Base-by-base conservation (phyloP, 2,113 vertebrate genomes). In the Brachypteracias leptosomus region DNA sequence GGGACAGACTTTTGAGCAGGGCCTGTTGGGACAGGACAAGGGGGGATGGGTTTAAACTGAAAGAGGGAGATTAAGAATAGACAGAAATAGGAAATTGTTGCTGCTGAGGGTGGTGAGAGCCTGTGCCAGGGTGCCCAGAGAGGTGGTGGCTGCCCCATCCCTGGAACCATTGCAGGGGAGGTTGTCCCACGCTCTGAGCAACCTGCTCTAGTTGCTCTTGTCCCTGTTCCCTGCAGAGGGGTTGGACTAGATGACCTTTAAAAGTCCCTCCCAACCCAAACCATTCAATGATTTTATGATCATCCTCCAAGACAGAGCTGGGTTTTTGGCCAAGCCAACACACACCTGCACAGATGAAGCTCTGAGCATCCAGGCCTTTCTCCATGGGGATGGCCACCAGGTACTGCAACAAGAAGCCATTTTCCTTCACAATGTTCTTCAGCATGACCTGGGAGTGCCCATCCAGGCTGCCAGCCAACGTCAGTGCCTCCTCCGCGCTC, bases 311-410 rank as follows among this genome's bases (percentile, higher is more conserved):
- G 49, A 46, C 1, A 3, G 52, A 76, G 40, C 57, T 21, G 63
- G 26, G 33, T 6, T 54, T 31, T 46, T 15, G 35, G 19, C 22
- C 31, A 44, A 71, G 57, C 73, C 73, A 38, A 26, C 0, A 1
- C 29, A 7, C 97, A 99, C 99, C 99, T 99, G 99, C 99, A 77
- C 99, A 99, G 97, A 98, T 99, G 97, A 99, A 99, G 97, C 98
- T 98, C 98, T 99, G 99, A 0, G 97, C 86, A 83, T 99, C 99
- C 71, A 99, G 96, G 9, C 99, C 99, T 74, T 98, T 99, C 97
- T 99, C 99, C 1, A 75, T 91, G 13, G 99, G 98, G 83, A 99
- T 98, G 22, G 97, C 97, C 95, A 98, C 98, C 49, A 99, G 97
- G 89, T 99, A 98, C 68, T 97, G 98, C 28, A 99, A 94, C 70